phyloP scores from a whole-genome alignment of 2,797 vertebrate species.

The Muscicapa comitata region DNA sequence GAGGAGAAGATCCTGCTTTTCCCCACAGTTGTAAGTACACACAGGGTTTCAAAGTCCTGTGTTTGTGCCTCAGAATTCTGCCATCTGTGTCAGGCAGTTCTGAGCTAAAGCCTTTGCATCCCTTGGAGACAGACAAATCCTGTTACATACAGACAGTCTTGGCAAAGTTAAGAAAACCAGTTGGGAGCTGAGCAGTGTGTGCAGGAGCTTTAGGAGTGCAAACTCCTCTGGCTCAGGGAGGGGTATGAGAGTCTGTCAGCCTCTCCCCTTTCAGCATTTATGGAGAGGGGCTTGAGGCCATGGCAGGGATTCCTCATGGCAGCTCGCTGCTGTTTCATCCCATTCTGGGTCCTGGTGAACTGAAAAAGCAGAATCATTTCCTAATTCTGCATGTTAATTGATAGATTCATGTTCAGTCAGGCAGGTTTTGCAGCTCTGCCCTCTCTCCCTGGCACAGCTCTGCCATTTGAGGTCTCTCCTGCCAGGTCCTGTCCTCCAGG shows the following conservation, averaged over 20 bases:
- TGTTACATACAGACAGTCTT: neutral
- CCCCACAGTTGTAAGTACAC: neutral
- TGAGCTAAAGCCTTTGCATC: neutral
- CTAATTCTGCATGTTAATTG: neutral
- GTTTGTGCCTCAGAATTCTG: constrained; percentile 18
- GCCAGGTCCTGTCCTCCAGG: neutral
- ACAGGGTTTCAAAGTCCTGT: neutral
- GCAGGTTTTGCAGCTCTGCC: neutral
- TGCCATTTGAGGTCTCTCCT: neutral
- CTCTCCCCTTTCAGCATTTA: neutral
- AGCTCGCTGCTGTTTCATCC: neutral
- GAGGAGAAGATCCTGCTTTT: neutral
- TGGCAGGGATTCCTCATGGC: neutral
- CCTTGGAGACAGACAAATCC: constrained; percentile 23
- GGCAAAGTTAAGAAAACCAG: neutral
- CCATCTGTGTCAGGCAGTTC: constrained; percentile 9
- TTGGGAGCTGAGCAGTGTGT: neutral
- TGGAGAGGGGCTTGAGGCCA: neutral
- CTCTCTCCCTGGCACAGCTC: neutral
- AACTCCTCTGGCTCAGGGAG: neutral
- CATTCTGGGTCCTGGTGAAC: neutral
- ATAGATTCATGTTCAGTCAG: neutral
- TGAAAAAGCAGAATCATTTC: neutral
- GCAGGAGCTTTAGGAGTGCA: neutral
- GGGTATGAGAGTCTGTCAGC: neutral